Evolutionary conservation across 1,140 invertebrate genomes (phyloP).

Genomic region (Euglossa dilemma): DNA sequence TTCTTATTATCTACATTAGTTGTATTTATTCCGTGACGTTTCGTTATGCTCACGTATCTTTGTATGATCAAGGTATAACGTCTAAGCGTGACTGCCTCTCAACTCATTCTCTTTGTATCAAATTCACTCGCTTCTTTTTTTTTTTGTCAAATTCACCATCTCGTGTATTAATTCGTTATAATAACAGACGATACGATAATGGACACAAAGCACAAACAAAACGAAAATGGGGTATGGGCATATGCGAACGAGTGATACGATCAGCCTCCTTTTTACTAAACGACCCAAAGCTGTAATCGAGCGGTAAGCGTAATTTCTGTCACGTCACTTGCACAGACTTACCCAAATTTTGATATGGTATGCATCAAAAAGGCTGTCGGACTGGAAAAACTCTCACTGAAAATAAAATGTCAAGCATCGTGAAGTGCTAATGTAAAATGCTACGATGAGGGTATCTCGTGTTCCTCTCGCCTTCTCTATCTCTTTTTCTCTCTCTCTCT

Average conservation of each 20-base stretch:
- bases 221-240: background rate
- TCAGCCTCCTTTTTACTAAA: conserved; percentile 63
- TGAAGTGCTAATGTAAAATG: conserved; percentile 77
- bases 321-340: conserved; percentile 82
- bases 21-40: background rate
- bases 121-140: background rate
- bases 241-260: background rate
- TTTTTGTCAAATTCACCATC: background rate
- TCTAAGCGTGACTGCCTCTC: conserved; percentile 11
- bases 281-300: conserved; percentile 76
- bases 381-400: conserved; percentile 87
- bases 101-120: background rate
- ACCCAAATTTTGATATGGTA: conserved; percentile 89
- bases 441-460: conserved; percentile 66
- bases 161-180: conserved; percentile 2
- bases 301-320: conserved; percentile 72
- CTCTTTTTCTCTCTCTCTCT: background rate
- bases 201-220: background rate
- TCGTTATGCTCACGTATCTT: background rate
- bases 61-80: background rate
- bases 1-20: conserved; percentile 27
- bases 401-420: conserved; percentile 84
- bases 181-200: background rate
- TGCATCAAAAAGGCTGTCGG: conserved; percentile 87
- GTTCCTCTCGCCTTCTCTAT: background rate